Conservation (phyloP, 2,888 invertebrate genomes). For the Heliconius sara region DNA sequence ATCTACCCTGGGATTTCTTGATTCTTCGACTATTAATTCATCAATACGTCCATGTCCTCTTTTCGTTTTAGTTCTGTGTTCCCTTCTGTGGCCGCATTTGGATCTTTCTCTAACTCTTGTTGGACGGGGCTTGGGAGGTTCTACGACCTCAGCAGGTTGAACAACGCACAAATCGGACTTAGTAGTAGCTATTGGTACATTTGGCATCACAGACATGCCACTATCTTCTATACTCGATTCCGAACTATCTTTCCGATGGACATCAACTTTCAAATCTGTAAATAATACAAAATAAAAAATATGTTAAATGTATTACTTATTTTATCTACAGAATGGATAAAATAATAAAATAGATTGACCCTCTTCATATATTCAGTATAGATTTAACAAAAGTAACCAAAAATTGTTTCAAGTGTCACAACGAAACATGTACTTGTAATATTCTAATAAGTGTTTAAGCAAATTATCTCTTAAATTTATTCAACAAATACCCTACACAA, state of each 20-base stretch:
- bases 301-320: too few species aligned
- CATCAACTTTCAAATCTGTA: conserved; percentile 95
- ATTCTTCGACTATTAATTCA: conserved; percentile 71
- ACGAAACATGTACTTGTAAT: too few species aligned
- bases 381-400: too few species aligned
- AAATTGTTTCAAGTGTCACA: too few species aligned
- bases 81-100: conserved; percentile 61
- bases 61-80: conserved; percentile 63
- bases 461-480: too few species aligned
- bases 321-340: too few species aligned
- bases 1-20: conserved; percentile 63
- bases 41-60: conserved; percentile 71
- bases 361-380: too few species aligned
- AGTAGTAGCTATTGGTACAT: conserved; percentile 66
- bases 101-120: conserved; percentile 66
- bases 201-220: conserved; percentile 76
- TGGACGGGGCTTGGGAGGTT: conserved; percentile 69
- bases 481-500: neutral
- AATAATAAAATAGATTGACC: too few species aligned
- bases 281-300: conserved; percentile 46
- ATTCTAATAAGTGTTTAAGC: too few species aligned
- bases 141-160: conserved; percentile 61
- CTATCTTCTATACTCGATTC: conserved; percentile 91
- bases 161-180: conserved; percentile 74
- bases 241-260: conserved; percentile 95